Base-by-base conservation (phyloP, 2,888 invertebrate genomes). In the Alsophila aescularia region DNA sequence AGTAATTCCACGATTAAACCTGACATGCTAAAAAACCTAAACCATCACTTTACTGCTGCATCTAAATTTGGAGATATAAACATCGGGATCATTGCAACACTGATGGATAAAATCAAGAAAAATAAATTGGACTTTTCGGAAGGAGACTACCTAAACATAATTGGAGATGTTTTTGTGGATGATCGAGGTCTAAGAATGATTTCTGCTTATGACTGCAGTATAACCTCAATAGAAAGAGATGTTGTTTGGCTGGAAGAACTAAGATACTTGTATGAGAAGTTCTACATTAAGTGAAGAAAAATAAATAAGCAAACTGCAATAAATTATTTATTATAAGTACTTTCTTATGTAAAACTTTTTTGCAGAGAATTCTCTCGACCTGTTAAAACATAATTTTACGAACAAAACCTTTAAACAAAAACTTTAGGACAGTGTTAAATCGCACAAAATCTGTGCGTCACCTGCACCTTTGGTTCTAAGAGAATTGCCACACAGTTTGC, bases 191-290 rank as follows among this genome's bases (percentile, higher is more conserved):
- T 67, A 1, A 74, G 90, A 64, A 86, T 84, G 85, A 58, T 90
- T 5, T 85, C 88, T 0, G 90, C 84, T 0, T 90, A 71, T 66
- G 72, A 83, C 41, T 87, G 84, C 69, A 66, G 66, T 13, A 63
- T 63, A 43, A 83, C 86, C 2, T 79, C 83, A 1, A 60, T 80
- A 2, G 80, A 83, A 50, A 69, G 82, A 52, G 90, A 91, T 63
- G 59, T 90, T 35, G 69, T 90, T 0, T 91, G 91, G 91, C 73
- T 90, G 62, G 86, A 88, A 62, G 91, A 91, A 61, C 69, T 90
- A 0, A 77, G 75, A 61, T 87, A 89, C 67, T 64, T 90, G 37
- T 91, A 91, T 76, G 84, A 88, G 31, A 86, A 86, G 42, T 87
- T 69, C 78, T 91, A 90, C 67, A 62, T 89, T 18, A 67, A 68